Base-by-base conservation (phyloP, 2,113 vertebrate species). In the Macquaria ambigua region DNA sequence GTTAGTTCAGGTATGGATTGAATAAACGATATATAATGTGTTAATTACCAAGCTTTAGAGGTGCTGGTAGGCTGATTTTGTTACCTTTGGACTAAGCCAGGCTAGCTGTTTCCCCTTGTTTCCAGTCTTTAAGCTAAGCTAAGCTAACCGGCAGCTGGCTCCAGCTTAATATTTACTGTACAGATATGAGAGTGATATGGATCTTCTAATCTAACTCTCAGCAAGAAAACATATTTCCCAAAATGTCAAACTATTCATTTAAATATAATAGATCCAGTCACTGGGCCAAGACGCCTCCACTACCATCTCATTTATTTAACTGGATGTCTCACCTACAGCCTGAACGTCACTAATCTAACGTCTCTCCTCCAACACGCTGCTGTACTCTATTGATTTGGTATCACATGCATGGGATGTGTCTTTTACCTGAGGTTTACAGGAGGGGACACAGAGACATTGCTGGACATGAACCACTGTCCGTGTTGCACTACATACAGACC, bases 401-500 rank as follows among this genome's bases (percentile, higher is more conserved):
- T 67, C n/a, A 34, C 55, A 62, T 6, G 39, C 12, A 56, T 10
- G 4, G 2, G 37, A 58, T 41, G 31, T 10, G 1, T 72, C 58
- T 63, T 64, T 74, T 75, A 8, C 28, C n/a, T 55, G 16, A 74
- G 20, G 48, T 34, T 6, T 43, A 56, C n/a, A 34, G 25, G 25
- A 56, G 20, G 46, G 8, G 43, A 63, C 52, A 64, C 4, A 15
- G 46, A 15, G 46, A 58, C 37, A 37, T 14, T 25, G 61, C 73
- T 74, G 64, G 56, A 82, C 50, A 72, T 69, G 28, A 67, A 50
- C 21, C 43, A 43, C 7, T 16, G 67, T 73, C 37, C 31, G 59
- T 71, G 72, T 74, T 83, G 63, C 66, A 43, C 41, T 67, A 78
- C 79, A 89, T 85, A 66, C 56, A 74, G 74, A 84, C 50, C 58